Evolutionary conservation across 2,113 vertebrate genomes (phyloP), one percentile per base, ranked within the genome.

Genomic region (Lophochroa leadbeateri): DNA sequence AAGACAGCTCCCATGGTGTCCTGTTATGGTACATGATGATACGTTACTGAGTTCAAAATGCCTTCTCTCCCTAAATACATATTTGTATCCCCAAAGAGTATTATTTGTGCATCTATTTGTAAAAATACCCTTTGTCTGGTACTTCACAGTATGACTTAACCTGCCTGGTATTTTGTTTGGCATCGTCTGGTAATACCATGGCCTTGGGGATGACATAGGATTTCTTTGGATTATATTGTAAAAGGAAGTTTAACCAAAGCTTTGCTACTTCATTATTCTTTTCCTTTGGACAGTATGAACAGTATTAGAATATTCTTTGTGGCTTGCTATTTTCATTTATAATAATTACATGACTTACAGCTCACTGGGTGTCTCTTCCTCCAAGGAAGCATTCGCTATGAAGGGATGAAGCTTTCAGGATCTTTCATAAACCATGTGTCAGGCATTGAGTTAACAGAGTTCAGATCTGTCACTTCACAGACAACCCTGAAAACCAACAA

Each of bases 151-250:
- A 11, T 1, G 0, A 47, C 47, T 72, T 60, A 52, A 14, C 50
- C 25, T 53, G 19, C 50, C 52, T 19, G 8, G 9, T 47, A 3
- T 24, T 65, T 53, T 58, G 29, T 31, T 76, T 33, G 25, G 52
- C 8, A 0, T 49, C 20, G 4, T 6, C 86, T 57, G 35, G 3
- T 9, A 12, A 41, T 2, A 7, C 2, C 81, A 18, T 1, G 18
- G 41, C 29, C 52, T 41, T 16, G 53, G 18, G 15, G 49, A 6
- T 20, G 28, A 3, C 1, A 21, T 4, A 19, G 60, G 29, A 18
- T 14, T 90, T n/a, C 37, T 46, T 28, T 33, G 35, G 43, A 1
- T 50, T 82, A 8, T 41, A 10, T 6, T 6, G 27, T 71, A 24
- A 46, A 63, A 23, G 13, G 7, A 49, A 29, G 10, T 24, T n/a